Percentiles rank a stretch among this genome's conserved stretches.
phyloP scores from a whole-genome alignment of 1,140 invertebrate species.

The Drosophila santomea region DNA sequence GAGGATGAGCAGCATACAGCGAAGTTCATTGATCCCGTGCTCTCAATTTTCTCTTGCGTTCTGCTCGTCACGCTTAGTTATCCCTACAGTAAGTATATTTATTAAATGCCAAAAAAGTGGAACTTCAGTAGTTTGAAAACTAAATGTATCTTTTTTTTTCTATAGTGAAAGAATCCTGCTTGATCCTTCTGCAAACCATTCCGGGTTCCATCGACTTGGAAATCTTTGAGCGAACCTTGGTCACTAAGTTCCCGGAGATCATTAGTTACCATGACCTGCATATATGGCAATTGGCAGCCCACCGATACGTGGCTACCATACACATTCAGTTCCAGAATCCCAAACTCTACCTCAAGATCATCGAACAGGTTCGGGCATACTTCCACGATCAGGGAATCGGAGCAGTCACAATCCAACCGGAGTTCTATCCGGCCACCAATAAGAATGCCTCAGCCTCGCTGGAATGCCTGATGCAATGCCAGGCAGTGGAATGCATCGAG shows the following conservation, averaged over 20 bases:
- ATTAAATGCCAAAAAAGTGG: not conserved
- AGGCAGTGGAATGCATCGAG: conserved; percentile 68
- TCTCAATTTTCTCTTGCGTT: conserved; percentile 89
- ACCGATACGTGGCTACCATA: conserved; percentile 90
- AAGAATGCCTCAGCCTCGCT: conserved; percentile 63
- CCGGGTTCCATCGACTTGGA: conserved; percentile 92
- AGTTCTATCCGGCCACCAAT: conserved; percentile 86
- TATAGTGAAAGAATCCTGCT: conserved; percentile 90
- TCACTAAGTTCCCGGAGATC: conserved; percentile 91
- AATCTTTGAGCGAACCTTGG: conserved; percentile 87
- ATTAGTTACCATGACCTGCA: conserved; percentile 93
- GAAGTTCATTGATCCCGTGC: conserved; percentile 90
- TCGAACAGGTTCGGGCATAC: conserved; percentile 88
- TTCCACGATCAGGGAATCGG: conserved; percentile 91
- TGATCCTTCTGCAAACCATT: conserved; percentile 92
- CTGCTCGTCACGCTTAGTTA: conserved; percentile 88
- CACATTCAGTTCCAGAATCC: conserved; percentile 90
- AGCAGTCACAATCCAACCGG: conserved; percentile 91
- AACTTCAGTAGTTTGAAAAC: not conserved
- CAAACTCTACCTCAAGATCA: conserved; percentile 85
- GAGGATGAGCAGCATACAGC: conserved; percentile 86
- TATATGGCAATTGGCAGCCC: conserved; percentile 91
- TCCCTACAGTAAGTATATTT: conserved; percentile 89
- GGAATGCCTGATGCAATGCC: conserved; percentile 78
- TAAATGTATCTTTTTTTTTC: conserved; percentile 45